These are phyloP conservation scores for Perithous albicinctus DNA, from an alignment of 2,888 invertebrate genomes.

Conservation along the genomic window DNA sequence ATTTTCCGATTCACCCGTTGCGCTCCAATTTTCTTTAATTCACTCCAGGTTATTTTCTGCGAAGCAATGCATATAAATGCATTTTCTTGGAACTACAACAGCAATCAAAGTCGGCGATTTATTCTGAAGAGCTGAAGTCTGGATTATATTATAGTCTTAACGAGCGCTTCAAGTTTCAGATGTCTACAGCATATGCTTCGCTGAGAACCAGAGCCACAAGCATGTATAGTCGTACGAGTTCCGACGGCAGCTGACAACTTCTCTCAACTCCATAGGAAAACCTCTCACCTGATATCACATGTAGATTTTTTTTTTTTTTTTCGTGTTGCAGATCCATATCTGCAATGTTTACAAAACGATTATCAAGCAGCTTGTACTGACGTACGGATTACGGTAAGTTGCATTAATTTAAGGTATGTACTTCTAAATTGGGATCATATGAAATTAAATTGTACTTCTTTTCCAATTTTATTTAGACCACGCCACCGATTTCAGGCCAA, in stretches of 20 bases:
- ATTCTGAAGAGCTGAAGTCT: slow-evolving; percentile 9
- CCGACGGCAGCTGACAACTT: slow-evolving; percentile 56
- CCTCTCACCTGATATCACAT: not conserved
- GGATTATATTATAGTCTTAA: slow-evolving; percentile 2
- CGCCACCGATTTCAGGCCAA: no score
- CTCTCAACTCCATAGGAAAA: not conserved
- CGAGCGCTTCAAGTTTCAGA: not conserved
- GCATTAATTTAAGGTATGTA: not conserved
- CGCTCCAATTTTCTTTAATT: slow-evolving; percentile 58
- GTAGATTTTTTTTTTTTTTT: no score
- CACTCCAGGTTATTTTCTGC: not conserved
- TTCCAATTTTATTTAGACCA: no score
- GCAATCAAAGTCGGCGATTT: slow-evolving; percentile 41
- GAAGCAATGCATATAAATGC: not conserved
- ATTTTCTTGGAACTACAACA: slow-evolving; percentile 20
- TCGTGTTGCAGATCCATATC: no score
- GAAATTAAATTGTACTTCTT: not conserved
- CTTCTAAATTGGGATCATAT: not conserved
- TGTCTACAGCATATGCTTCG: not conserved
- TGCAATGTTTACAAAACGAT: not conserved
- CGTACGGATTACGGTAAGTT: not conserved
- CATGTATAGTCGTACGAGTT: slow-evolving; percentile 27
- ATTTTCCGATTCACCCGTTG: slow-evolving; percentile 56
- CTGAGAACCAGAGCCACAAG: not conserved
- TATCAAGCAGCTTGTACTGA: not conserved